Base-by-base conservation (phyloP, 35 echinoderm and acorn worm species). In the Patiria miniata region DNA sequence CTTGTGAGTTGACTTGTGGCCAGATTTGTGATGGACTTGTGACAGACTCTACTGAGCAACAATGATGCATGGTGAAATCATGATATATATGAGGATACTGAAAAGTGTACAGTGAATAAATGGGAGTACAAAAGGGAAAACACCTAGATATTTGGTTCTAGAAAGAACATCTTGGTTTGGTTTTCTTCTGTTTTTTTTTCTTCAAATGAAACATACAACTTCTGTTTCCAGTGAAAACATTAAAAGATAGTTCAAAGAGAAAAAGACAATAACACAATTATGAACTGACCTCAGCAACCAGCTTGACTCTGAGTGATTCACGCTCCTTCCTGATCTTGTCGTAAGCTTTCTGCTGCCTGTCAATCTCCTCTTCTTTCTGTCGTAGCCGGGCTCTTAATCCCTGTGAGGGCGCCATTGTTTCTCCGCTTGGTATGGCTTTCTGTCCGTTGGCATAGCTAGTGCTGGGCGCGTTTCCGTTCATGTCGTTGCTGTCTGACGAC, bases 361-460 rank as follows among this genome's bases (percentile, higher is more conserved):
- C 79, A 79, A 95, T 44, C 47, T 91, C 93, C 9, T 91, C 89
- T 6, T 91, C 93, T 39, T 89, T 95, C 85, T 91, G 84, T 88
- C 84, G 44, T 61, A 95, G 39, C 16, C 83, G 83, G 0, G 47
- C 51, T 30, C 80, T 82, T 77, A 95, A 44, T n/a, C 61, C 85
- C 39, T 91, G 84, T 85, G 91, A 80, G 30, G 85, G 88, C 18
- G 89, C 89, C 51, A 51, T 33, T 18, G 87, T 79, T 22, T 95
- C 89, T 33, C 84, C 85, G 22, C 84, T 88, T 5, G 89, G 47
- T 40, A 82, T 58, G 0, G 57, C 51, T 26, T 80, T 61, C 15
- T 77, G 17, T 47, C 17, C 78, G 57, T 12, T 83, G 79, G 30
- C 54, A 86, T 30, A 79, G 61, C 81, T 69, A 87, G 76, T 93